phyloP scores from a whole-genome alignment of 2,797 vertebrate genomes.

The Pteropus rufus region DNA sequence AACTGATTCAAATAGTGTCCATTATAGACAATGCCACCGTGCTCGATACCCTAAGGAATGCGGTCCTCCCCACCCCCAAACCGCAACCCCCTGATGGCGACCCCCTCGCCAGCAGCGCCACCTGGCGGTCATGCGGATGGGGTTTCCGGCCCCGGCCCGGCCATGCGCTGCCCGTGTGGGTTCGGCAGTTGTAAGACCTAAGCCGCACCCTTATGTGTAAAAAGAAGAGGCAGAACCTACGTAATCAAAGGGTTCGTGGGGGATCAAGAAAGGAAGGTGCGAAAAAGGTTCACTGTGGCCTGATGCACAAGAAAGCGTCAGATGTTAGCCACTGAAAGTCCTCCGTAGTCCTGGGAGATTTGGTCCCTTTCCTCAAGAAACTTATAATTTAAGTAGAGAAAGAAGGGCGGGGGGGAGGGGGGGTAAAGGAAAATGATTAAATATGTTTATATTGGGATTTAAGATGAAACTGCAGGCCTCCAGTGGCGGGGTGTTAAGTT shows the following conservation, averaged over 20 bases:
- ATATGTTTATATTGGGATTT: neutral
- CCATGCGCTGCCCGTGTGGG: fast-evolving
- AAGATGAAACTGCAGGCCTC: neutral
- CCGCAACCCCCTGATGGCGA: fast-evolving
- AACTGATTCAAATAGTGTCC: neutral
- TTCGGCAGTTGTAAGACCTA: fast-evolving
- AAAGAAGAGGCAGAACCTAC: neutral
- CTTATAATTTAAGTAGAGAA: neutral
- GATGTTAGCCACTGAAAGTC: neutral
- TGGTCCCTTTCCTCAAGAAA: neutral
- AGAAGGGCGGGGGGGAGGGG: neutral
- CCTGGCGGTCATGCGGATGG: fast-evolving
- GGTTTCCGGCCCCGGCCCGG: neutral
- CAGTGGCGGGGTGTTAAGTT: fast-evolving
- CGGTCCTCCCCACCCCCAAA: too few species aligned
- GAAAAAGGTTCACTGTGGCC: fast-evolving
- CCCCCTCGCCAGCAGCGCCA: fast-evolving
- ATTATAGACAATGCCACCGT: neutral
- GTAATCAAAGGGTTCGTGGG: fast-evolving
- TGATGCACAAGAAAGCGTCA: neutral
- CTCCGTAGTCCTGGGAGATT: neutral
- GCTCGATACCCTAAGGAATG: neutral
- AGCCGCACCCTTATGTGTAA: neutral
- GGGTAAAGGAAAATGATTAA: neutral
- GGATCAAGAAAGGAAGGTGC: too few species aligned